Evolutionary conservation across 2,888 invertebrate genomes (phyloP), one percentile per base, ranked within the genome.

Genomic region (Epistrophe eligans): DNA sequence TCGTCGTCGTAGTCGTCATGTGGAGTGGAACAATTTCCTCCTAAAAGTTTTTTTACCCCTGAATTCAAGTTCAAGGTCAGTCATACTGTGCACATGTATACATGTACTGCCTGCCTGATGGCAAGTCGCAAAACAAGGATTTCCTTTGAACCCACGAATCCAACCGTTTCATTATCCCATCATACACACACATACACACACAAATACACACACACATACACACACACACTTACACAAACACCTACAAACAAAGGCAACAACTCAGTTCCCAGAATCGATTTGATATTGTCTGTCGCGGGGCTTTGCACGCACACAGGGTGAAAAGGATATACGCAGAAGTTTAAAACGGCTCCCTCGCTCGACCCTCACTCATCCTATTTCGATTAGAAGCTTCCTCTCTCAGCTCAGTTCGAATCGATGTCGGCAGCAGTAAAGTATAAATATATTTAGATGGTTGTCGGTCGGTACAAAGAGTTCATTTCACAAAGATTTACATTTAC

Each of bases 51-150:
- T 88, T 24, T 84, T 84, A 80, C 79, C 80, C 84, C 88, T 79
- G 55, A 88, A 77, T 73, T 80, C 88, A 88, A 88, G 88, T 88
- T 88, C 88, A 88, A 88, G 88, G 88, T 88, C 88, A 80, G 79
- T 73, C 83, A 64, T 48, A 19, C 15, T 62, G 40, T 43, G 24
- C 62, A 62, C 40, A 62, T 15, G 24, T 24, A 64, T 48, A 19
- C 40, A 62, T 15, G 43, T 62, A 66, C 32, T 50, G 83, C 71
- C 57, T 74, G 40, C 71, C 24, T 77, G n/a, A n/a, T n/a, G 77
- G 70, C 71, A 77, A 83, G 82, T 58, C 85, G 74, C 64, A 74
- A 57, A 74, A 79, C 74, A 82, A 82, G 77, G 77, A 81, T 85
- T 85, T 85, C 73, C 85, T 77, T 82, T 85, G 85, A 85, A 82